These are phyloP conservation scores for Bubo bubo DNA, from an alignment of 2,113 vertebrate species.

Conservation along the genomic window DNA sequence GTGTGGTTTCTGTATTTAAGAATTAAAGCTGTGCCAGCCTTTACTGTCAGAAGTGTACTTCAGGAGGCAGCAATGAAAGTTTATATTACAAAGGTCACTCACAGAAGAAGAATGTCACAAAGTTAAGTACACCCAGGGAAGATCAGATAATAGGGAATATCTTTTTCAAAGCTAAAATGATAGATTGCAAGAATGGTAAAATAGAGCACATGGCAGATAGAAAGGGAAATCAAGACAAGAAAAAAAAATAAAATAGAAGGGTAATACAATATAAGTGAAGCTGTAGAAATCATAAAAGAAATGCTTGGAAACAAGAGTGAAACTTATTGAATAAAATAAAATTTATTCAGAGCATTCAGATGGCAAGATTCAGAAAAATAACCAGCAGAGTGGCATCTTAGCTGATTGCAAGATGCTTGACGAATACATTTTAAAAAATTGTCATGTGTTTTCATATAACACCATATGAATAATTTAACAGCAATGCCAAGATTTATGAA, in stretches of 20 bases:
- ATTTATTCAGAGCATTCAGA: conserved; percentile 78
- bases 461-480: conserved; percentile 79
- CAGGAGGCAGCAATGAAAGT: conserved; percentile 58
- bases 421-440: conserved; percentile 67
- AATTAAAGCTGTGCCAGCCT: conserved; percentile 67
- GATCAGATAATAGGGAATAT: conserved; percentile 78
- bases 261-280: conserved; percentile 69
- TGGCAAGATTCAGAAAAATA: conserved; percentile 74
- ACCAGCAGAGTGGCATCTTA: conserved; percentile 54
- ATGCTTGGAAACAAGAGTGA: conserved; percentile 67
- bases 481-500: conserved; percentile 70
- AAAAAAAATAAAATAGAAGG: conserved; percentile 63
- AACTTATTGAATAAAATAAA: conserved; percentile 78
- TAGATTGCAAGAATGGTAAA: conserved; percentile 64
- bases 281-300: conserved; percentile 70
- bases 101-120: conserved; percentile 75
- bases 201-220: conserved; percentile 50
- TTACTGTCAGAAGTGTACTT: conserved; percentile 68
- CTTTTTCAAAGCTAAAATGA: conserved; percentile 66
- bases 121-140: conserved; percentile 74
- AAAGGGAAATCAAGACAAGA: conserved; percentile 66
- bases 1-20: conserved; percentile 19
- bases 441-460: conserved; percentile 68
- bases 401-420: conserved; percentile 65
- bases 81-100: conserved; percentile 82